Percentiles rank a stretch among this genome's conserved stretches.
phyloP scores from a whole-genome alignment of 1,140 invertebrate genomes.

The Drosophila teissieri region DNA sequence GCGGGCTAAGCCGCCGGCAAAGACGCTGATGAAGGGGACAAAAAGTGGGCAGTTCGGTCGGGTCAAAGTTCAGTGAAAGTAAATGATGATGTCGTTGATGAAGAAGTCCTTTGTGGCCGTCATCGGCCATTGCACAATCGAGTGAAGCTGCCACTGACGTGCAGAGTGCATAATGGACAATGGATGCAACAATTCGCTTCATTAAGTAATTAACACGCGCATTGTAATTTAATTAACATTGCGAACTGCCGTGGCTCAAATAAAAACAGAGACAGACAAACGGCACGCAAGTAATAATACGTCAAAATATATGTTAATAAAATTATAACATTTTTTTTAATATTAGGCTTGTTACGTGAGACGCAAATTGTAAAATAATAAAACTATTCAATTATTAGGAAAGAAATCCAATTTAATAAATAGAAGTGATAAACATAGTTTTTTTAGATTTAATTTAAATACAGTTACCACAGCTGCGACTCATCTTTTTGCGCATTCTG shows the following conservation, averaged over 20 bases:
- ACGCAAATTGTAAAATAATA: too few species aligned
- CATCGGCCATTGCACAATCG: slow-evolving; percentile 48
- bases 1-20: slow-evolving; percentile 15
- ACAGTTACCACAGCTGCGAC: too few species aligned
- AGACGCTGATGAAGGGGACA: slow-evolving; percentile 12
- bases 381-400: too few species aligned
- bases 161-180: slow-evolving; percentile 43
- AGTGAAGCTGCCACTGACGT: slow-evolving; percentile 57
- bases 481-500: too few species aligned
- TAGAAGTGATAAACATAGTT: too few species aligned
- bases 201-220: slow-evolving; percentile 74
- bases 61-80: slow-evolving; percentile 28
- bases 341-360: too few species aligned
- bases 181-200: slow-evolving; percentile 66
- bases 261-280: slow-evolving; percentile 4
- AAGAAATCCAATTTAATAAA: too few species aligned
- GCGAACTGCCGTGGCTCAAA: slow-evolving; percentile 31
- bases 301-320: neutral
- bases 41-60: slow-evolving; percentile 5
- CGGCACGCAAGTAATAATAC: neutral
- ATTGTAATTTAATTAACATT: slow-evolving; percentile 73
- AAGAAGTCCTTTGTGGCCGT: slow-evolving; percentile 66
- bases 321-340: too few species aligned
- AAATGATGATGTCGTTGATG: slow-evolving; percentile 30
- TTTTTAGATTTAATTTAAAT: too few species aligned